Conservation (phyloP, 2,888 invertebrate species). For the Lasioglossum leucozonium region DNA sequence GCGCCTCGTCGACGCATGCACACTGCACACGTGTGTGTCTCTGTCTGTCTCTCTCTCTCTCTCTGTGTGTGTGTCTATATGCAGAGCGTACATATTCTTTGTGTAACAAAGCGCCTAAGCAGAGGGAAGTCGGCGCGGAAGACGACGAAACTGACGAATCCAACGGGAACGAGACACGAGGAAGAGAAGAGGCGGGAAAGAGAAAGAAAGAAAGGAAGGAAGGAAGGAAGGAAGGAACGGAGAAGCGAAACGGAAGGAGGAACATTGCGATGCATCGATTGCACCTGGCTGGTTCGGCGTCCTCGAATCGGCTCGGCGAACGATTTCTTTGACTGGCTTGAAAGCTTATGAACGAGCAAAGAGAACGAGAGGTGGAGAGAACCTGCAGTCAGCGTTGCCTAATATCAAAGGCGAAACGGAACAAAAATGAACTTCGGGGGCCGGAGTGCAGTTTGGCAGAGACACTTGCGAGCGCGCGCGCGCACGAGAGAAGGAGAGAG, state of each 20-base stretch:
- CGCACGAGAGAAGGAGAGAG: too few species aligned
- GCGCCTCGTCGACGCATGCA: background rate
- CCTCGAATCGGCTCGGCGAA: slow-evolving; percentile 2
- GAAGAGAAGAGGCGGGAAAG: background rate
- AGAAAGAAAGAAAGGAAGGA: too few species aligned
- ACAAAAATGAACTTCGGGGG: slow-evolving; percentile 43
- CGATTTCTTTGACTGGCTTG: slow-evolving; percentile 44
- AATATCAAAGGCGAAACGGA: slow-evolving; percentile 41
- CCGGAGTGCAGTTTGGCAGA: slow-evolving; percentile 30
- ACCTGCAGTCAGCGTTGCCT: slow-evolving; percentile 15
- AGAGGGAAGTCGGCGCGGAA: background rate
- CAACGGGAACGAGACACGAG: background rate
- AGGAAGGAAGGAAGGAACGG: slow-evolving; percentile 3
- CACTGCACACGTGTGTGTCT: background rate
- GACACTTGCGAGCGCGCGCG: slow-evolving; percentile 17
- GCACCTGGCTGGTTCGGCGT: slow-evolving; percentile 15
- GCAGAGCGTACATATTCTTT: background rate
- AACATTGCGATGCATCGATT: slow-evolving; percentile 15
- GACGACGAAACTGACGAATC: background rate
- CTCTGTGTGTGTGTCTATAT: too few species aligned
- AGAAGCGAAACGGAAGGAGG: slow-evolving; percentile 9
- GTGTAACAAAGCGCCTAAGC: slow-evolving; percentile 6
- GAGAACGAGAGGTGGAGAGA: background rate
- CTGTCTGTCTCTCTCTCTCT: too few species aligned
- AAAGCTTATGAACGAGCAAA: slow-evolving; percentile 15